Conservation (phyloP, 2,113 vertebrate genomes). For the Platichthys flesus region DNA sequence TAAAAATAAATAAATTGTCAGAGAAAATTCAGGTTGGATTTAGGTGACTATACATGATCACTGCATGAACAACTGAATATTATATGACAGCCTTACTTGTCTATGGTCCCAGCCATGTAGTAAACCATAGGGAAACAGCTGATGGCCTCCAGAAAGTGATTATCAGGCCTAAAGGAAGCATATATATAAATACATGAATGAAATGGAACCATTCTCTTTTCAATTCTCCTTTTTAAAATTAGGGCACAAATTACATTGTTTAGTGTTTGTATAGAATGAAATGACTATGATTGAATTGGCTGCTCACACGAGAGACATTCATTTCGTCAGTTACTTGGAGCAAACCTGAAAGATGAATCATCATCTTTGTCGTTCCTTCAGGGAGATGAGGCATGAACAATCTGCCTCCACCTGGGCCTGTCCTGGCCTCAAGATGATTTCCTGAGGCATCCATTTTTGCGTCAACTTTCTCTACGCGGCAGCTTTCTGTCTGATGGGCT, state of each 20-base stretch:
- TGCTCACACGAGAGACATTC: too few relatives aligned
- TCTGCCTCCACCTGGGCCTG: too few relatives aligned
- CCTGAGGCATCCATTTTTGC: too few relatives aligned
- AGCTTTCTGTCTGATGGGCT: too few relatives aligned
- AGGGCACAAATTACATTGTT: background rate
- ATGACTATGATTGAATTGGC: too few relatives aligned
- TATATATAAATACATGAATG: background rate
- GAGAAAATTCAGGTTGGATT: background rate
- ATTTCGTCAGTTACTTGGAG: background rate
- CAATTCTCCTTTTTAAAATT: background rate
- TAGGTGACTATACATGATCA: background rate
- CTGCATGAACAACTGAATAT: background rate
- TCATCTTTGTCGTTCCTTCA: background rate
- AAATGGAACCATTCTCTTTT: too few relatives aligned
- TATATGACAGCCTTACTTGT: slow-evolving; percentile 88
- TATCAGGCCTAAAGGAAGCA: slow-evolving; percentile 90
- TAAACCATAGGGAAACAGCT: slow-evolving; percentile 99
- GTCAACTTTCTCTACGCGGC: too few relatives aligned
- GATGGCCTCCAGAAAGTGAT: slow-evolving; percentile 99
- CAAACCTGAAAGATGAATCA: background rate
- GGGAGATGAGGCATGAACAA: too few relatives aligned
- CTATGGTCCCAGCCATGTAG: slow-evolving; percentile 98
- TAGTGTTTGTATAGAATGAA: background rate
- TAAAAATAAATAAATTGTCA: too few relatives aligned
- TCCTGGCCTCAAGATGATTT: too few relatives aligned